These are phyloP conservation scores for Drosophila auraria DNA, from an alignment of 1,140 invertebrate genomes.

Conservation along the genomic window DNA sequence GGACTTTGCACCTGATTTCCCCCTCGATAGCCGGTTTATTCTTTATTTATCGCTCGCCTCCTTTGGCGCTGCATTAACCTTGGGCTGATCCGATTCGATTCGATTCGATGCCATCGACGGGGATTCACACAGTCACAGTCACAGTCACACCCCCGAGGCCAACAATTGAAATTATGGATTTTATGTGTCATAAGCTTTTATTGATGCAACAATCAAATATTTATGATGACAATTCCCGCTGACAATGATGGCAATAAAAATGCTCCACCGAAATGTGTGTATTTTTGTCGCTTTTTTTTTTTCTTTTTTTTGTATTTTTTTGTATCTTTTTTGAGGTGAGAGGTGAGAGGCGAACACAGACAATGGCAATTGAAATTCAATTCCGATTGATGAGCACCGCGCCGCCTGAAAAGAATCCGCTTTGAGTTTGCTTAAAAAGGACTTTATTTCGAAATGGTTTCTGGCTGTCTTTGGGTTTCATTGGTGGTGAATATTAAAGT, in stretches of 20 bases:
- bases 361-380: constrained; percentile 44
- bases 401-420: constrained; percentile 7
- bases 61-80: constrained; percentile 57
- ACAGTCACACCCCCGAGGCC: constrained; percentile 40
- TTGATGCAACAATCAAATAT: constrained; percentile 84
- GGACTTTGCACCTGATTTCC: neutral
- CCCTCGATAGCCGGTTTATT: constrained; percentile 17
- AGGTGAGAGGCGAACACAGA: constrained; percentile 19
- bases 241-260: constrained; percentile 81
- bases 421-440: constrained; percentile 13
- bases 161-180: constrained; percentile 83
- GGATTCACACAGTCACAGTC: neutral
- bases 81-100: constrained; percentile 35
- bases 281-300: constrained; percentile 14
- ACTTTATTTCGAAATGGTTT: constrained; percentile 32
- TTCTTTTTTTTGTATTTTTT: neutral
- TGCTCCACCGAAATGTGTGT: constrained; percentile 30
- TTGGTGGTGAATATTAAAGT: neutral
- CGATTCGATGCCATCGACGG: constrained; percentile 7
- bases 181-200: constrained; percentile 84
- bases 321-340: constrained; percentile 4
- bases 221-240: constrained; percentile 81
- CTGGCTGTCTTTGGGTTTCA: constrained; percentile 52
- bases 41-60: constrained; percentile 52
- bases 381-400: constrained; percentile 40